Conservation (phyloP, 2,888 invertebrate genomes). For the Anthrax anthrax region DNA sequence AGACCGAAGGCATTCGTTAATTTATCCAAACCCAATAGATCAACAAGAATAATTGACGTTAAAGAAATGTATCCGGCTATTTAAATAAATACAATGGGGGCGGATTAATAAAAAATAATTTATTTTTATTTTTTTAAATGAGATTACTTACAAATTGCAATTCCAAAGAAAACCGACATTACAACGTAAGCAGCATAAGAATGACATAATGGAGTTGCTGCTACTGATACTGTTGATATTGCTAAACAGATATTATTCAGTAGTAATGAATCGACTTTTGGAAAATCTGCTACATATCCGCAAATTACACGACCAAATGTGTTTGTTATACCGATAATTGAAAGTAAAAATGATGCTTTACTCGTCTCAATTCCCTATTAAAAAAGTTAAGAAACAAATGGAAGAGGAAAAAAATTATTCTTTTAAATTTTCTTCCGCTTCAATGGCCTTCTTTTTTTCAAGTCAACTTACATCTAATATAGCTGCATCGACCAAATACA, state of each 20-base stretch:
- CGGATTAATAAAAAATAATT: too few species aligned
- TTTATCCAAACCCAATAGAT: constrained; percentile 87
- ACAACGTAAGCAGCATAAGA: constrained; percentile 61
- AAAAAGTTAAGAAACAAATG: background rate
- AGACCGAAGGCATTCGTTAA: constrained; percentile 95
- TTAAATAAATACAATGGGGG: too few species aligned
- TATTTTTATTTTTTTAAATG: too few species aligned
- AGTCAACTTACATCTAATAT: constrained; percentile 51
- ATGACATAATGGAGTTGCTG: constrained; percentile 68
- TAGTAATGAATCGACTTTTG: constrained; percentile 78
- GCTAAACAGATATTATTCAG: constrained; percentile 89
- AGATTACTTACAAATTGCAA: constrained; percentile 80
- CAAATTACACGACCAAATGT: constrained; percentile 81
- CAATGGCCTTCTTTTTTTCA: too few species aligned
- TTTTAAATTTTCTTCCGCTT: too few species aligned
- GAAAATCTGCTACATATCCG: constrained; percentile 84
- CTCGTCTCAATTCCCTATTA: constrained; percentile 52
- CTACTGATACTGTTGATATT: constrained; percentile 74
- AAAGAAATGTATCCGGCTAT: constrained; percentile 93
- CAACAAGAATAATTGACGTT: constrained; percentile 94
- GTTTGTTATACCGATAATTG: constrained; percentile 76
- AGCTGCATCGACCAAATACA: constrained; percentile 80
- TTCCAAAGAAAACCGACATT: constrained; percentile 77
- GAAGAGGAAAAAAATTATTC: background rate
- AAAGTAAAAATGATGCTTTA: constrained; percentile 40